Evolutionary conservation across 2,113 vertebrate genomes (phyloP).

Genomic region (Oophaga pumilio): DNA sequence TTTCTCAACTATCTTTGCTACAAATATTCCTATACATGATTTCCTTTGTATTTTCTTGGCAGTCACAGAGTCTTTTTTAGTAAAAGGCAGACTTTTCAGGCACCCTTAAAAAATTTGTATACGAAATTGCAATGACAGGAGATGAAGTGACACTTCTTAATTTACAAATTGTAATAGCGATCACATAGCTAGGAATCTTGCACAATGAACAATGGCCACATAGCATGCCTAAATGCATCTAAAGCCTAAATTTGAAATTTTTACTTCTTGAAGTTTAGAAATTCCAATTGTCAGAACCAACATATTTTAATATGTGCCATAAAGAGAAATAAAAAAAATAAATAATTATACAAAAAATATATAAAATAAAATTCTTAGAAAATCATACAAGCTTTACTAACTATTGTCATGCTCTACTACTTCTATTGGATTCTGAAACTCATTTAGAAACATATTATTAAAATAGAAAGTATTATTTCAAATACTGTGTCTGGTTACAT

Average conservation of each 20-base stretch:
- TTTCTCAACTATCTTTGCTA: background rate
- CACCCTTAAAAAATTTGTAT: no score
- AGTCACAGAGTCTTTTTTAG: no score
- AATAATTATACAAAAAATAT: background rate
- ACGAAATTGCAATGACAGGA: no score
- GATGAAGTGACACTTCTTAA: background rate
- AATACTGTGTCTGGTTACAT: constrained; percentile 43
- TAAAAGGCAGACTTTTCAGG: no score
- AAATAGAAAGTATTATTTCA: constrained; percentile 44
- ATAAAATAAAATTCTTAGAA: background rate
- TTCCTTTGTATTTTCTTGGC: no score
- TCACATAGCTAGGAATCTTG: no score
- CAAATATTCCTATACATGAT: no score
- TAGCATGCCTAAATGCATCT: no score
- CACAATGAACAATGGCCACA: no score
- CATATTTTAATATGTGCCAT: background rate
- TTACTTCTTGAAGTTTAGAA: background rate
- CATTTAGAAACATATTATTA: constrained; percentile 39
- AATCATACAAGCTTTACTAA: constrained; percentile 34
- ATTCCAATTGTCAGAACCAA: background rate
- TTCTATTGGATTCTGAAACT: constrained; percentile 46
- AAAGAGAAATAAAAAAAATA: background rate
- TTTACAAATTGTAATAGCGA: no score
- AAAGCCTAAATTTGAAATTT: background rate
- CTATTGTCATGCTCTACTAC: constrained; percentile 25